Percentiles rank a stretch among this genome's conserved stretches.
Conservation (phyloP, 2,113 vertebrate genomes). For the Murina feae region DNA sequence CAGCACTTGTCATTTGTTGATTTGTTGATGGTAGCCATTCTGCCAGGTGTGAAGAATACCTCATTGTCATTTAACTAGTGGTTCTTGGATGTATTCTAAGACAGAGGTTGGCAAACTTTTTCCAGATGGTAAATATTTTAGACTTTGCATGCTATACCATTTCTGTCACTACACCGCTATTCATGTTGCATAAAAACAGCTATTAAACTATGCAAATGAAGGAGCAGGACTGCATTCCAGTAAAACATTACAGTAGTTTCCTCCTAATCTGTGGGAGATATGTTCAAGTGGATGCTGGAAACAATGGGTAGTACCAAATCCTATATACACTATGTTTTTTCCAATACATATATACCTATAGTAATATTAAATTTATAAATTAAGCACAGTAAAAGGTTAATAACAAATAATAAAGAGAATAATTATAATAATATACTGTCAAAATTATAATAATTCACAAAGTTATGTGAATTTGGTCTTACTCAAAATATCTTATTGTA, state of each 20-base stretch:
- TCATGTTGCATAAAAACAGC: background rate
- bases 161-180: background rate
- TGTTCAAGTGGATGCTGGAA: background rate
- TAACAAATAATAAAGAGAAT: background rate
- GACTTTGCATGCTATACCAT: background rate
- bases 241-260: background rate
- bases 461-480: background rate
- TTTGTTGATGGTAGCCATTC: too few species aligned
- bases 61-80: too few species aligned
- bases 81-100: background rate
- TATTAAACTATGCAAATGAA: background rate
- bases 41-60: too few species aligned
- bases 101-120: background rate
- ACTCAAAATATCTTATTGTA: background rate
- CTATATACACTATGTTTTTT: background rate
- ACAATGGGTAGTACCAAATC: background rate
- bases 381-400: background rate
- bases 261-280: background rate
- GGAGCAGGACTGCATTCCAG: background rate
- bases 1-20: too few species aligned
- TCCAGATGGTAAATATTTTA: conserved; percentile 10
- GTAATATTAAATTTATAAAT: background rate
- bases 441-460: background rate
- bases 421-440: background rate
- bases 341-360: background rate